A percentile compares a stretch with the other conserved stretches of the same genome.
Evolutionary conservation across 2,888 invertebrate genomes (phyloP).

Genomic region (Melanargia galathea): DNA sequence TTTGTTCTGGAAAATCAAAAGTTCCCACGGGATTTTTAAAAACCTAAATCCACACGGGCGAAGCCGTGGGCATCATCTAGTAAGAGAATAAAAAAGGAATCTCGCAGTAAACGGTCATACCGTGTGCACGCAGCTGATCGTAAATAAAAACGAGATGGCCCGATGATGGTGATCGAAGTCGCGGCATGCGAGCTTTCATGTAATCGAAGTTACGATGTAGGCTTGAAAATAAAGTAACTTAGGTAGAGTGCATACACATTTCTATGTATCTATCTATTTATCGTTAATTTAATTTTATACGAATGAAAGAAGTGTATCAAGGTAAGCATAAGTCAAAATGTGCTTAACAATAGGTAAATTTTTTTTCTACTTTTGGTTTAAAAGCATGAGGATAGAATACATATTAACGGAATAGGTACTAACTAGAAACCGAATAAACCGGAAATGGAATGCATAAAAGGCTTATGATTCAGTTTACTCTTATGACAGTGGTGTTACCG

Average conservation of each 20-base stretch:
- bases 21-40: no score
- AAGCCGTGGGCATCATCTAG: no score
- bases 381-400: no score
- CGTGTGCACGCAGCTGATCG: constrained; percentile 22
- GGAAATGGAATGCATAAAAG: no score
- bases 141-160: constrained; percentile 27
- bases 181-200: constrained; percentile 27
- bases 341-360: no score
- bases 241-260: constrained; percentile 7
- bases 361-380: no score
- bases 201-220: constrained; percentile 23
- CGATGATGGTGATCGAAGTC: constrained; percentile 29
- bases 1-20: no score
- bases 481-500: no score
- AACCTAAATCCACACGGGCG: no score
- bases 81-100: constrained; percentile 22
- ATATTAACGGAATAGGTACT: no score
- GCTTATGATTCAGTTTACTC: no score
- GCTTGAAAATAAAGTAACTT: constrained; percentile 8
- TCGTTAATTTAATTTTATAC: not conserved
- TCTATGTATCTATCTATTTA: not conserved
- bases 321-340: not conserved
- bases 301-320: not conserved
- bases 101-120: constrained; percentile 22
- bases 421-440: no score